These are phyloP conservation scores for Diadegma fenestrale DNA, from an alignment of 2,888 invertebrate species.

Conservation along the genomic window DNA sequence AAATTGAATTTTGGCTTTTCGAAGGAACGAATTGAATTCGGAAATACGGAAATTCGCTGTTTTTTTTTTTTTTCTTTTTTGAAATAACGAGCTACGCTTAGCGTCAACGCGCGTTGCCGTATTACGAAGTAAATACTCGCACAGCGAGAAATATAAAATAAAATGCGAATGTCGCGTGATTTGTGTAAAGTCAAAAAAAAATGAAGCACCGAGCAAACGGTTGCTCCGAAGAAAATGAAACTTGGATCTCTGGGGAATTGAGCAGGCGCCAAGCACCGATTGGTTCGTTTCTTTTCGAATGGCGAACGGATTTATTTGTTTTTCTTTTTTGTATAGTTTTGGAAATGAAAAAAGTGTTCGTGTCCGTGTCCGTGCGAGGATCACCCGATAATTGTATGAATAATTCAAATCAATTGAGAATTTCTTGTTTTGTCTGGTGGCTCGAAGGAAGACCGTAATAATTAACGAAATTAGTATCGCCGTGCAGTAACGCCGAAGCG, in stretches of 20 bases:
- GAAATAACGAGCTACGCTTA: background rate
- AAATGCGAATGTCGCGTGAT: constrained; percentile 42
- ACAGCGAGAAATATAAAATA: constrained; percentile 48
- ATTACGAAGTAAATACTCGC: constrained; percentile 22
- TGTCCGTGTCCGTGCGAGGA: constrained; percentile 18
- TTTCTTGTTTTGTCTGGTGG: constrained; percentile 33
- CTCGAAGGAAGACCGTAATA: constrained; percentile 82
- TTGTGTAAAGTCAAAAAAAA: background rate
- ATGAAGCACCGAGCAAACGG: background rate
- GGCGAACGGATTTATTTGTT: background rate
- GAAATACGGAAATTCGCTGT: background rate
- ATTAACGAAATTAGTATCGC: constrained; percentile 72
- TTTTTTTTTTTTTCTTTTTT: background rate
- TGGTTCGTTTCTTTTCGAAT: background rate
- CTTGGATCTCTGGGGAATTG: background rate
- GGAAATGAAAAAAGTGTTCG: constrained; percentile 19
- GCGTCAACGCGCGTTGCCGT: background rate
- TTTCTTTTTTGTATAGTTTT: background rate
- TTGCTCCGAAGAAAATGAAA: constrained; percentile 1
- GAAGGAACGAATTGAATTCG: background rate
- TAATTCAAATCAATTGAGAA: constrained; percentile 1
- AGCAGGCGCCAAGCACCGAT: background rate
- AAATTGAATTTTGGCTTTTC: background rate
- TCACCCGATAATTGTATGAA: constrained; percentile 49
- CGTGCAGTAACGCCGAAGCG: constrained; percentile 72